These are phyloP conservation scores for Borostomias antarcticus DNA, from an alignment of 2,797 vertebrate genomes.

Conservation along the genomic window DNA sequence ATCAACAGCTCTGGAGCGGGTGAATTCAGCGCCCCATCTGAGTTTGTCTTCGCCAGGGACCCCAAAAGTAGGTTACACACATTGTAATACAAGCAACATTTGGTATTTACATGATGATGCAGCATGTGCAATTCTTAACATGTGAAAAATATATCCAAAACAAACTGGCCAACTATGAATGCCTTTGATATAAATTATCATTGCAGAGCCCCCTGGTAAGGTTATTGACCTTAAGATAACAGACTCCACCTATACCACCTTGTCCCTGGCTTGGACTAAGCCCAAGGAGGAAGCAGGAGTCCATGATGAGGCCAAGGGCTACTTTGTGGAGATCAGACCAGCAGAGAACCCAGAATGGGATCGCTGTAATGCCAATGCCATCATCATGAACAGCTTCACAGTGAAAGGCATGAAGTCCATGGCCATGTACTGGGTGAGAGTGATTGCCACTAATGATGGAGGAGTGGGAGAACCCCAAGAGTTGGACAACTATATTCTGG, in stretches of 20 bases:
- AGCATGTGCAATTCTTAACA: neutral
- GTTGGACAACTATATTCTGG: constrained; percentile 74
- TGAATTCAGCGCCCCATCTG: constrained; percentile 82
- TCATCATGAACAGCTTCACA: constrained; percentile 71
- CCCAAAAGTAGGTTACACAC: constrained; percentile 80
- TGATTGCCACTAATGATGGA: constrained; percentile 77
- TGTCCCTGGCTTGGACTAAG: constrained; percentile 84
- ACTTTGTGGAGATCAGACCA: constrained; percentile 83
- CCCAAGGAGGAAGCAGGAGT: constrained; percentile 72
- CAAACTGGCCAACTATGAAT: constrained; percentile 17
- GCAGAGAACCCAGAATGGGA: constrained; percentile 81
- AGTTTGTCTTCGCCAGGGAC: constrained; percentile 82
- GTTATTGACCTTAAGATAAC: constrained; percentile 85
- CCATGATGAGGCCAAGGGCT: constrained; percentile 80
- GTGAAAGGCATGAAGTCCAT: constrained; percentile 81
- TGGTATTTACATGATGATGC: constrained; percentile 12
- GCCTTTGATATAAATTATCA: constrained; percentile 25
- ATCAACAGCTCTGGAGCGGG: constrained; percentile 85
- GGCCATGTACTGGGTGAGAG: constrained; percentile 83
- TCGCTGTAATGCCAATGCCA: constrained; percentile 76
- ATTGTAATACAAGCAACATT: neutral
- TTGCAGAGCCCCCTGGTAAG: constrained; percentile 84
- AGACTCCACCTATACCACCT: constrained; percentile 78
- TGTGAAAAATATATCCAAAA: neutral
- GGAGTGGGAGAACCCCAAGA: constrained; percentile 75